Evolutionary conservation across 2,888 invertebrate species (phyloP), one percentile per base, ranked within the genome.

Genomic region (Pheosia gnoma): DNA sequence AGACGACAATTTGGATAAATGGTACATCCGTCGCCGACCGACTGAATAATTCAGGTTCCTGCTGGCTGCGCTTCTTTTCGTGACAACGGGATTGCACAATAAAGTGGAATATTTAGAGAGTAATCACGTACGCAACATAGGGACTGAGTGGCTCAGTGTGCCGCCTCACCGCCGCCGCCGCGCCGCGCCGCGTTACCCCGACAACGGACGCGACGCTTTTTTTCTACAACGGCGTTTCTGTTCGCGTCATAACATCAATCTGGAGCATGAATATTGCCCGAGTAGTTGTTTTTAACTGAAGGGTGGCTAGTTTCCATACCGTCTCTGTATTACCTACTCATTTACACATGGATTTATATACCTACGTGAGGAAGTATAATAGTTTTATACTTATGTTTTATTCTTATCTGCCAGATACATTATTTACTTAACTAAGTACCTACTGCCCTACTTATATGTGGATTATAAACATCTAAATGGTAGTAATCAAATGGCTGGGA

Each of bases 1-100:
- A 84, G 84, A 83, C 86, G 86, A 88, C 89, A 89, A 91, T 92
- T 91, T 90, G 87, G 88, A 90, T 90, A 91, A 91, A 92, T 91
- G 89, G 88, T 88, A 84, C 83, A 87, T 87, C 85, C 86, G 79
- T 80, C 82, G 86, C 80, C 89, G 80, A 77, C 87, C 79, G 70
- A 72, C 83, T 93, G 87, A 90, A 92, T 91, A 87, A 93, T 92
- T 92, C 89, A 91, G 75, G 70, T 72, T 74, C 74, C 82, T 25
- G 25, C 25, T 25, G 25, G 25, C 85, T 85, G 84, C 82, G 82
- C 83, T 86, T 87, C 86, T 87, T 87, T 82, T 79, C 84, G 82
- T 86, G 89, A 88, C 89, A 87, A 87, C 85, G 83, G 85, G 83
- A 89, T 87, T 90, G 89, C 79, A 86, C 87, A 86, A 87, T 90